Evolutionary conservation across 2,797 vertebrate genomes (phyloP), one percentile per base, ranked within the genome.

Genomic region (Eulemur albifrons): DNA sequence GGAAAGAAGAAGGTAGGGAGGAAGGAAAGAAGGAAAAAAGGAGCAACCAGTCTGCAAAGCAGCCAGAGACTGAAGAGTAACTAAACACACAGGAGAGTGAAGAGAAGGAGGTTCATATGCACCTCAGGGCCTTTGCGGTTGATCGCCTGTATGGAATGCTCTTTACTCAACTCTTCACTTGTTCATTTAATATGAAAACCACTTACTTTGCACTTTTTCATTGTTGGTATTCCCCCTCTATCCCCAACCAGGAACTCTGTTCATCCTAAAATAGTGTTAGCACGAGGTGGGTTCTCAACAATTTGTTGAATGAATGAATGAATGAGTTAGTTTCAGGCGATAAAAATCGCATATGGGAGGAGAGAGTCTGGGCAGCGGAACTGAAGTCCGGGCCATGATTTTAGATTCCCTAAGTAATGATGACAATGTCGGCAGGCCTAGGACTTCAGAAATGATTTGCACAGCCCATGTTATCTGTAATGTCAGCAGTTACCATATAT

Each of bases 401-500:
- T 96, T 67, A 95, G 76, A 77, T 97, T 69, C 90, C 57, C 90
- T 79, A 73, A 94, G 52, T 43, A 59, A 17, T 18, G 38, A 25
- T 48, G 40, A 83, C 93, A 84, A 59, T 94, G 81, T 76, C 23
- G 52, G 88, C 61, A 95, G 97, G 89, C 30, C 12, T 32, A 30
- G 70, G 92, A 93, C 93, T 97, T 97, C 89, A 97, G 95, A 98
- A 92, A 97, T 93, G 90, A 97, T 81, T 93, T 38, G 5, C 84
- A 93, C 65, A 85, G 72, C 27, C 50, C 61, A 93, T 17, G 18
- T 96, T 85, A 97, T 97, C 73, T 63, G 61, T 90, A 93, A 96
- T 86, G 87, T 89, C 97, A 98, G 96, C 93, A 96, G 96, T 98
- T 96, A 94, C 97, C 90, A 90, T 90, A 92, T 73, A 97, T 67